Evolutionary conservation across 2,113 vertebrate species (phyloP), one percentile per base, ranked within the genome.

Genomic region (Mirza zaza): DNA sequence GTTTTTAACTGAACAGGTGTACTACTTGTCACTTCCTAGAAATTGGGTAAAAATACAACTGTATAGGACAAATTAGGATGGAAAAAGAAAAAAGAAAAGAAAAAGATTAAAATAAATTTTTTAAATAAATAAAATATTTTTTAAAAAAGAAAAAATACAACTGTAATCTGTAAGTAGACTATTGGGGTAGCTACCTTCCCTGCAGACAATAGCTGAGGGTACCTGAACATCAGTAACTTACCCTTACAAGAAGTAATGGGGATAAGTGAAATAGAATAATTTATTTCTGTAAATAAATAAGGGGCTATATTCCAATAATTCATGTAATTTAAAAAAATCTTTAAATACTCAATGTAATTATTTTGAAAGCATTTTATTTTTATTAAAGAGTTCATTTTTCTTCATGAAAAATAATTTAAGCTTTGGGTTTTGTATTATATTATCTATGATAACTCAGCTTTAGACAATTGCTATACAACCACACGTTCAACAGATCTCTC

Each of bases 1-100:
- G 96, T 97, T 99, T 94, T 97, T 99, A n/a, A 98, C 99, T 6
- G 99, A 99, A 90, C 99, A 99, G 99, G 99, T 99, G 89, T 95
- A 91, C 5, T 10, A 4, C 23, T 70, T 32, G 20, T 95, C 59
- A 48, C 9, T 65, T 95, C 59, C 36, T 92, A 52, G 34, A 39
- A 52, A 59, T 10, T 14, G 93, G 39, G 18, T 32, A 42, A 34
- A 79, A 50, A 86, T 4, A 9, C 15, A 90, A 45, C 45, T 45
- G 45, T 45, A 45, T 45, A 45, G 45, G 45, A 45, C 45, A 45
- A 45, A 45, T 45, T 45, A 8, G 45, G 45, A 45, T 45, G 45
- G 45, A 45, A 45, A 45, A 45, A 45, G 45, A 45, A 45, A 45
- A 45, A 1, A 45, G 42, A 45, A 45, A 45, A 45, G 42, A 45